Evolutionary conservation across 2,797 vertebrate species (phyloP), one percentile per base, ranked within the genome.

Genomic region (Geotrypetes seraphini): DNA sequence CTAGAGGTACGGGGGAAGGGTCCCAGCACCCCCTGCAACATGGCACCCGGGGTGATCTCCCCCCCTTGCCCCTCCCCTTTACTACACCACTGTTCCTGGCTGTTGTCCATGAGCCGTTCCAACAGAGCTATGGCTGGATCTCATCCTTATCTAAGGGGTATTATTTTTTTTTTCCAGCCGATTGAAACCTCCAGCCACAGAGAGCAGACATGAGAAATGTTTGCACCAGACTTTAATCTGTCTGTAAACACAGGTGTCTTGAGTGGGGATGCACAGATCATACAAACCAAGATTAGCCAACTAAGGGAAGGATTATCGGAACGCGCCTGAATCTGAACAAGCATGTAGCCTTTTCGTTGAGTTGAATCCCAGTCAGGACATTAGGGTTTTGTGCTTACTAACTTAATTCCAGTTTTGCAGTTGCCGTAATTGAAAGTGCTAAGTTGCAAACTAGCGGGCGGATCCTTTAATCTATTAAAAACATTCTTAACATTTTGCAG

Each of bases 141-240:
- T 43, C 25, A 22, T 33, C 43, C 53, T 28, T 41, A 25, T 54
- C 43, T 22, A 10, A 56, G 48, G 24, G n/a, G n/a, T n/a, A n/a
- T 48, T 53, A 48, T 56, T 50, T 50, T 36, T 48, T 42, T 60
- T 48, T 60, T 48, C 58, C 42, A 57, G 40, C 47, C 53, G 53
- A 49, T 37, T 21, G 0, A 2, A 25, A 29, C 24, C 47, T 31
- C 35, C 33, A 20, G 3, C 0, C 19, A 17, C 25, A 45, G 53
- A 53, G 41, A 47, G 53, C 28, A 47, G 39, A 52, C 48, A 35
- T 41, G 47, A 65, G 60, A 52, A 50, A 22, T 40, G 29, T 43
- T 60, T 58, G 32, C 29, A 23, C 16, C 8, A 10, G 32, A 7
- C 22, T 49, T 57, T 54, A 50, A 52, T 50, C 34, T 37, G 1